These are phyloP conservation scores for Galemys pyrenaicus DNA, from an alignment of 2,113 vertebrate species.

Conservation along the genomic window DNA sequence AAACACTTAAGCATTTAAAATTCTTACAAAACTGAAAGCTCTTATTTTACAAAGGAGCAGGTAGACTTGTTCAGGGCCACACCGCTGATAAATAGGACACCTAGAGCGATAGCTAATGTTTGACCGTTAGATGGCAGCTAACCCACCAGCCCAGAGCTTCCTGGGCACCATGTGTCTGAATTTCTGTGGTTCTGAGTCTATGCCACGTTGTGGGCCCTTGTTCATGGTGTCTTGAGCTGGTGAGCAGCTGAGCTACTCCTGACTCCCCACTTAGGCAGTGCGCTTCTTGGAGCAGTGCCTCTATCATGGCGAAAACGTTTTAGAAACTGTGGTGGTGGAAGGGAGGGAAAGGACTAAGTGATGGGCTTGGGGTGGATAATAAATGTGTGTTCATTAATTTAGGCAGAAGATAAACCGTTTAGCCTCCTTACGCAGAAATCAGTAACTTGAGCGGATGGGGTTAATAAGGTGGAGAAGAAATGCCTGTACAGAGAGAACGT, in stretches of 20 bases:
- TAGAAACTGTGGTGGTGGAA: background rate
- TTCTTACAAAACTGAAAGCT: background rate
- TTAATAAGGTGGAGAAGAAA: background rate
- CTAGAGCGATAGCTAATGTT: background rate
- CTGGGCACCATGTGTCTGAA: background rate
- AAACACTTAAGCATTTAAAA: too few species aligned
- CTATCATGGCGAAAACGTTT: background rate
- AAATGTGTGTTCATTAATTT: background rate
- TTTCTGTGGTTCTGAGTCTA: background rate
- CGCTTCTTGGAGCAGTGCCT: background rate
- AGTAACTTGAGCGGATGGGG: background rate
- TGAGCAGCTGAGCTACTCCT: background rate
- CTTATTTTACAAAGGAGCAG: background rate
- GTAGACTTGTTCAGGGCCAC: background rate
- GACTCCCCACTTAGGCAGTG: background rate
- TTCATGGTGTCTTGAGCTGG: background rate
- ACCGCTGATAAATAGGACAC: too few species aligned
- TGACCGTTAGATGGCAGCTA: rapidly evolving
- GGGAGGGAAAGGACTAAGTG: background rate
- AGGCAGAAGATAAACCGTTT: background rate
- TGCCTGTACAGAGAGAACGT: background rate
- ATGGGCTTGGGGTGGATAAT: background rate
- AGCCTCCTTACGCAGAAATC: background rate
- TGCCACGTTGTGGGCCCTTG: background rate
- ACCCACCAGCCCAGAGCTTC: background rate